Percentiles rank a stretch among this genome's conserved stretches.
These are phyloP conservation scores for Palythoa heliodiscus DNA, from an alignment of 92 coral and sea anemone genomes.

Conservation along the genomic window DNA sequence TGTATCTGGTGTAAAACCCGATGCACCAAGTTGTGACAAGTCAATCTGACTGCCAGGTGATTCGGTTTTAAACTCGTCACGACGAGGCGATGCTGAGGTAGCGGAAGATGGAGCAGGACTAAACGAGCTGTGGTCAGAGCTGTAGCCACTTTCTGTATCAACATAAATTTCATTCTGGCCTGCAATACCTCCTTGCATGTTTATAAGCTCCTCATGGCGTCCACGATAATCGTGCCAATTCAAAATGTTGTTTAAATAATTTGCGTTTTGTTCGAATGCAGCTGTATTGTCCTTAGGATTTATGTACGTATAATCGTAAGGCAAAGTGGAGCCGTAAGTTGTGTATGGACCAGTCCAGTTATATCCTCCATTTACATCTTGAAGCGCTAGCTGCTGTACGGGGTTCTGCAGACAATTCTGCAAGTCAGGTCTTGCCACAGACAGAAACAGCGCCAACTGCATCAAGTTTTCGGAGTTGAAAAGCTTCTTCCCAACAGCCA, in stretches of 20 bases:
- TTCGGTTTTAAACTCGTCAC: conserved; percentile 37
- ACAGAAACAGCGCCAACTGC: conserved; percentile 65
- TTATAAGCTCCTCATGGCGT: conserved; percentile 65
- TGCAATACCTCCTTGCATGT: conserved; percentile 61
- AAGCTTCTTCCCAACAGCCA: conserved; percentile 69
- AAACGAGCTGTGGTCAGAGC: conserved; percentile 74
- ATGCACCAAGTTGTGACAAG: conserved; percentile 65
- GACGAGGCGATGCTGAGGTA: conserved; percentile 59
- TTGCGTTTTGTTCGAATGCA: conserved; percentile 42
- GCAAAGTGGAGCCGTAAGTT: conserved; percentile 50
- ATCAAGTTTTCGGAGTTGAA: conserved; percentile 54
- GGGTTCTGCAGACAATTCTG: conserved; percentile 68
- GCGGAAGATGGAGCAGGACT: conserved; percentile 67
- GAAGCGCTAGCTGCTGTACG: conserved; percentile 59
- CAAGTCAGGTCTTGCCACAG: conserved; percentile 76
- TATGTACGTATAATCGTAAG: conserved; percentile 47
- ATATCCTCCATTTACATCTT: conserved; percentile 37
- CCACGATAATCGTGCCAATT: conserved; percentile 64
- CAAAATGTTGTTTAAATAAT: conserved; percentile 60
- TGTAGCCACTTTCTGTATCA: conserved; percentile 83
- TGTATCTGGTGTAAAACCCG: conserved; percentile 66
- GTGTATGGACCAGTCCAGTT: conserved; percentile 50
- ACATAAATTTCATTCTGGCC: conserved; percentile 39
- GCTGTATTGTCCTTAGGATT: conserved; percentile 52
- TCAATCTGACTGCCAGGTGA: conserved; percentile 48